Conservation (phyloP, 2,888 invertebrate genomes). For the Asteroscopus sphinx region DNA sequence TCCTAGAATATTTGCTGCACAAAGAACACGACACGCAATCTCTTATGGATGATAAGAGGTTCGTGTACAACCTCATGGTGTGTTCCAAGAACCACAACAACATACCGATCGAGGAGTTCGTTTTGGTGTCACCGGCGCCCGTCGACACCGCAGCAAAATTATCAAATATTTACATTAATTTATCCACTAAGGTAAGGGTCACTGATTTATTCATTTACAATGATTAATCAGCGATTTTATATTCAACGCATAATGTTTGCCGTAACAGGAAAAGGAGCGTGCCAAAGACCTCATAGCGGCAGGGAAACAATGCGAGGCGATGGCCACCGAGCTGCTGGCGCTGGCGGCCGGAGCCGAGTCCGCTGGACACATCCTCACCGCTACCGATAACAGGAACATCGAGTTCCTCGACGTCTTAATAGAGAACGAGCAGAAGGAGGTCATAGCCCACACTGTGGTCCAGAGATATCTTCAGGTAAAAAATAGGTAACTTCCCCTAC, state of each 20-base stretch:
- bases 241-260: slow-evolving; percentile 60
- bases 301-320: slow-evolving; percentile 98
- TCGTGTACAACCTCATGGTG: slow-evolving; percentile 99
- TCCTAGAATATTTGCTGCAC: slow-evolving; percentile 98
- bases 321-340: slow-evolving; percentile 98
- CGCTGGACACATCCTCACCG: slow-evolving; percentile 97
- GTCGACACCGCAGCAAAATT: slow-evolving; percentile 99
- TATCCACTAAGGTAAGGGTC: slow-evolving; percentile 94
- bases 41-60: slow-evolving; percentile 99
- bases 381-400: slow-evolving; percentile 97
- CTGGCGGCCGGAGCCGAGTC: slow-evolving; percentile 98
- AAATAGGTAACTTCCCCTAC: slow-evolving; percentile 88
- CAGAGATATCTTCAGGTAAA: slow-evolving; percentile 98
- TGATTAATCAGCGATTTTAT: slow-evolving; percentile 46
- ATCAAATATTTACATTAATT: slow-evolving; percentile 96
- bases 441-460: slow-evolving; percentile 98
- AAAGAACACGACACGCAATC: slow-evolving; percentile 99
- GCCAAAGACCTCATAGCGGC: slow-evolving; percentile 98
- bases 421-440: slow-evolving; percentile 99
- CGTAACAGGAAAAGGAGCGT: slow-evolving; percentile 96
- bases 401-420: slow-evolving; percentile 99
- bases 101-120: slow-evolving; percentile 99
- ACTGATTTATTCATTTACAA: slow-evolving; percentile 25
- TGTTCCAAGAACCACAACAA: slow-evolving; percentile 98
- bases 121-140: slow-evolving; percentile 99